Conservation (phyloP, 2,113 vertebrate species). For the Columba livia region DNA sequence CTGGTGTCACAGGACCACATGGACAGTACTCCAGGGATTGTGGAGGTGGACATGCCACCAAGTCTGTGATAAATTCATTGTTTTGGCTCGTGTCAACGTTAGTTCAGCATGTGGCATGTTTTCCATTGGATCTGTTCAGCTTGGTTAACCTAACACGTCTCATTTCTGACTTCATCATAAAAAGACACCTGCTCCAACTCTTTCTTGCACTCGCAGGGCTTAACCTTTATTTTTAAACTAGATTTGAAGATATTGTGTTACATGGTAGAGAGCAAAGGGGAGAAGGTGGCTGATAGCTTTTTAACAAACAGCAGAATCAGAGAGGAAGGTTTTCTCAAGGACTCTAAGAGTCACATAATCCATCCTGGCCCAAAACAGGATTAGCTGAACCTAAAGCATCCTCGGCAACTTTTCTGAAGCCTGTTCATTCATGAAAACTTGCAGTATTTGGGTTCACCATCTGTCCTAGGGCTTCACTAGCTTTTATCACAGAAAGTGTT, state of each 20-base stretch:
- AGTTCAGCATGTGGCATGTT: background rate
- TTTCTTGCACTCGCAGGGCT: background rate
- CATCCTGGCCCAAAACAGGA: background rate
- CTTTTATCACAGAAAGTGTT: background rate
- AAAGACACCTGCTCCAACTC: background rate
- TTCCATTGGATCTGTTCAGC: background rate
- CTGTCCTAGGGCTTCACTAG: background rate
- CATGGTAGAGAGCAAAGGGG: background rate
- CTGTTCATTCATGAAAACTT: background rate
- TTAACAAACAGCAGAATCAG: background rate
- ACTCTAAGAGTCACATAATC: background rate
- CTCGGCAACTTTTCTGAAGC: background rate
- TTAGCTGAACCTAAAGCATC: background rate
- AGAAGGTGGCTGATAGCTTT: background rate
- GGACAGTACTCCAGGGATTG: background rate
- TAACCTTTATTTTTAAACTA: background rate
- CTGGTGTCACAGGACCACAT: background rate
- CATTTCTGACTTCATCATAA: background rate
- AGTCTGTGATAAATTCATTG: background rate
- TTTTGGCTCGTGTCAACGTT: background rate
- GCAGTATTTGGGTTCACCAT: background rate
- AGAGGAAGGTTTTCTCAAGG: background rate
- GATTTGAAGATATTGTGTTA: background rate
- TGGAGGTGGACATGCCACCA: background rate
- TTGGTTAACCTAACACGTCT: background rate